phyloP scores from a whole-genome alignment of 2,797 vertebrate species.

The Buphagus erythrorhynchus region DNA sequence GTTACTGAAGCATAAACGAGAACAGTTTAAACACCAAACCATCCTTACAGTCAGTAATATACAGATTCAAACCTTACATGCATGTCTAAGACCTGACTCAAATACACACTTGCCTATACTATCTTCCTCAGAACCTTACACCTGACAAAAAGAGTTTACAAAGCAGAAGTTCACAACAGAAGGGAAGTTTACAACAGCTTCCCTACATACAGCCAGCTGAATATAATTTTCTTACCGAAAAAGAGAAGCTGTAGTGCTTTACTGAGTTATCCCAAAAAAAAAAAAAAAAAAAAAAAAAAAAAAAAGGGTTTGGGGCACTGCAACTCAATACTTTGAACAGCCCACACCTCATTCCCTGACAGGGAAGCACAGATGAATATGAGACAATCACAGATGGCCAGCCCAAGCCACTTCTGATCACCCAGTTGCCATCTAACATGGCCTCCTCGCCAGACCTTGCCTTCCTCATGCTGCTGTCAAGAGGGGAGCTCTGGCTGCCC shows the following conservation, averaged over 20 bases:
- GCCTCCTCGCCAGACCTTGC: background rate
- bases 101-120: accelerated
- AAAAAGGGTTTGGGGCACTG: accelerated
- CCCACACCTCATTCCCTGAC: background rate
- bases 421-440: background rate
- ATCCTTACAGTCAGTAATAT: background rate
- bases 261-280: background rate
- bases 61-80: background rate
- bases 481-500: background rate
- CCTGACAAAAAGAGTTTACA: background rate
- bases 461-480: background rate
- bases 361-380: background rate
- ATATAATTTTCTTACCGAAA: background rate
- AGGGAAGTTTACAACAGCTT: background rate
- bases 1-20: background rate
- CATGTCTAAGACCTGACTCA: background rate
- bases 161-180: background rate
- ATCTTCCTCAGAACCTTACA: background rate
- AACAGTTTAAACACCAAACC: background rate
- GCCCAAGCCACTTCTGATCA: background rate
- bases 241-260: background rate
- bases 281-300: background rate
- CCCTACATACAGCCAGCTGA: background rate
- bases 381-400: background rate
- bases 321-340: background rate